Evolutionary conservation across 2,797 vertebrate species (phyloP).

Genomic region (Crax fasciolata): DNA sequence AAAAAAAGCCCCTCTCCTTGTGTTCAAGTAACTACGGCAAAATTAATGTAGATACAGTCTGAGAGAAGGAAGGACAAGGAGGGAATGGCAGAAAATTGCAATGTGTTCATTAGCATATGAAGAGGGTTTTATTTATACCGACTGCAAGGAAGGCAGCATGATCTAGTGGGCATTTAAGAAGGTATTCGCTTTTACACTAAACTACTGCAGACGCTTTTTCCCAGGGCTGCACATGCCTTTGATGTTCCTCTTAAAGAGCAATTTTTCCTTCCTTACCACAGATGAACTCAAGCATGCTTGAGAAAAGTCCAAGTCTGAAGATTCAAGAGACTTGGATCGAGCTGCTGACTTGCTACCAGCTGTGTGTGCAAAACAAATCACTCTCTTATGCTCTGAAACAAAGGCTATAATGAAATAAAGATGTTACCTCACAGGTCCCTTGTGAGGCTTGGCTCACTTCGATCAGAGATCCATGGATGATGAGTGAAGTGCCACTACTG

Average conservation of each 20-base stretch:
- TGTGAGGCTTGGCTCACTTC: neutral
- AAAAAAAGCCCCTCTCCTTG: neutral
- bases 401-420: neutral
- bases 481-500: neutral
- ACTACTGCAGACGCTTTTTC: neutral
- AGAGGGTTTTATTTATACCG: conserved; percentile 49
- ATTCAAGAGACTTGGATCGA: conserved; percentile 21
- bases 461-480: neutral
- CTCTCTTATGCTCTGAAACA: conserved; percentile 19
- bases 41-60: neutral
- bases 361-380: conserved; percentile 32
- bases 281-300: conserved; percentile 23
- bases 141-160: conserved; percentile 18
- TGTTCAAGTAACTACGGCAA: neutral
- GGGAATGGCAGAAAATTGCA: conserved; percentile 54
- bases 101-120: conserved; percentile 52
- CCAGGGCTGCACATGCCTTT: neutral
- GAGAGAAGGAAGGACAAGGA: conserved; percentile 40
- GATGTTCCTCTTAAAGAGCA: neutral
- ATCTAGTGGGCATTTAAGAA: conserved; percentile 36
- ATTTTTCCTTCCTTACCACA: neutral
- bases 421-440: neutral
- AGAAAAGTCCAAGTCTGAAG: conserved; percentile 56
- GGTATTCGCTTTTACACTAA: conserved; percentile 1
- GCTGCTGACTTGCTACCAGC: conserved; percentile 42